A percentile compares a stretch with the other conserved stretches of the same genome.
phyloP scores from a whole-genome alignment of 2,797 vertebrate genomes.

The Bovichtus diacanthus region DNA sequence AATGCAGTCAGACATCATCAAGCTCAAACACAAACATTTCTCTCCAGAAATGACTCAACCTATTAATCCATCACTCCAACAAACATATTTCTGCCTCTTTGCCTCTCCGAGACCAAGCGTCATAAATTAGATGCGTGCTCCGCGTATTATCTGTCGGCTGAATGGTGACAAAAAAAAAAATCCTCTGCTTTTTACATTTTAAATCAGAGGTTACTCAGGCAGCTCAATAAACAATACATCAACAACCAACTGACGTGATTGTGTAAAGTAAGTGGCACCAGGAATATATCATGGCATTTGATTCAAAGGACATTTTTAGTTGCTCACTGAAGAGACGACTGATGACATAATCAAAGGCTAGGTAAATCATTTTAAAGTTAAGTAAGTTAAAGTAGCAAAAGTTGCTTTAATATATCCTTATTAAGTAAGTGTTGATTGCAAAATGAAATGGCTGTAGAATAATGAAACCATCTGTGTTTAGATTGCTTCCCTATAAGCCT shows the following conservation, averaged over 20 bases:
- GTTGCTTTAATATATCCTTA: too few relatives aligned
- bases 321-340: neutral
- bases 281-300: neutral
- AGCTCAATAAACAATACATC: neutral
- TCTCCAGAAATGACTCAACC: conserved; percentile 1
- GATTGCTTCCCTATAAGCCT: too few relatives aligned
- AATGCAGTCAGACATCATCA: conserved; percentile 27
- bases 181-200: conserved; percentile 13
- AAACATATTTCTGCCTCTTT: conserved; percentile 11
- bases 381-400: neutral
- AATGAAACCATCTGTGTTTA: too few relatives aligned
- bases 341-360: neutral
- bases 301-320: neutral
- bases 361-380: neutral
- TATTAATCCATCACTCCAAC: conserved; percentile 11
- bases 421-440: too few relatives aligned
- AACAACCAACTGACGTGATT: neutral
- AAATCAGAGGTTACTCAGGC: conserved; percentile 26
- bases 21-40: conserved; percentile 32
- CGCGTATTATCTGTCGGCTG: conserved; percentile 16
- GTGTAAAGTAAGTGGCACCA: neutral
- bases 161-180: conserved; percentile 13
- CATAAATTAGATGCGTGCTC: conserved; percentile 24
- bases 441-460: too few relatives aligned
- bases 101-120: conserved; percentile 4